Evolutionary conservation across 2,888 invertebrate genomes (phyloP), one percentile per base, ranked within the genome.

Genomic region (Dryobota labecula): DNA sequence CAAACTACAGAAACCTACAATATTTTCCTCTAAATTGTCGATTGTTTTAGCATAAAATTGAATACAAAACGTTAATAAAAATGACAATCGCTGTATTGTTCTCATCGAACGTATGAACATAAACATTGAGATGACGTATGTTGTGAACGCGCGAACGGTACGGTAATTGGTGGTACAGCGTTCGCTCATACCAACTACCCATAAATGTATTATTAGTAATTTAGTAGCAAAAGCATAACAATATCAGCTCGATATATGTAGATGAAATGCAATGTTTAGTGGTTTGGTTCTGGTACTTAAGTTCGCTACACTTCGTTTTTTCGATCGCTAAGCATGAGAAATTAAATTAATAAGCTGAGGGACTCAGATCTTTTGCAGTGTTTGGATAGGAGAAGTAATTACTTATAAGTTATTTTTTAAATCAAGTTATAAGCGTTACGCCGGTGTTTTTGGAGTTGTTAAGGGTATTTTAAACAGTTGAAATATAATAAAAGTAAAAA

Each of bases 61-160:
- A 69, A 82, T 73, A 87, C 87, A 84, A 88, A 87, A 82, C 78
- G 45, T 67, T 84, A 87, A 84, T 90, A 87, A 88, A 87, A 87
- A 88, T 85, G 88, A 89, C 90, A 93, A 94, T 91, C 85, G 88
- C 85, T 87, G 92, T 90, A 94, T 94, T 95, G 94, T 95, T 94
- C 90, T 63, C 43, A 76, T 43, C 73, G 66, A 73, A 49, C 74
- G 53, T 70, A 70, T 71, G 68, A 75, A 86, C 86, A 86, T 82
- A 79, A 77, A 79, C 73, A 77, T 53, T 75, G 67, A 62, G 47
- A 20, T 75, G 79, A 82, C 73, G 70, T 78, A 57, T 68, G 70
- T 20, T 64, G 45, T n/a, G 38, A 27, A 58, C 83, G 77, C 57
- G 45, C 18, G 38, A 27, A 58, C 83, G 77, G 69, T 82, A 76